Evolutionary conservation across 2,797 vertebrate species (phyloP).

Genomic region (Ctenopoma kingsleyae): DNA sequence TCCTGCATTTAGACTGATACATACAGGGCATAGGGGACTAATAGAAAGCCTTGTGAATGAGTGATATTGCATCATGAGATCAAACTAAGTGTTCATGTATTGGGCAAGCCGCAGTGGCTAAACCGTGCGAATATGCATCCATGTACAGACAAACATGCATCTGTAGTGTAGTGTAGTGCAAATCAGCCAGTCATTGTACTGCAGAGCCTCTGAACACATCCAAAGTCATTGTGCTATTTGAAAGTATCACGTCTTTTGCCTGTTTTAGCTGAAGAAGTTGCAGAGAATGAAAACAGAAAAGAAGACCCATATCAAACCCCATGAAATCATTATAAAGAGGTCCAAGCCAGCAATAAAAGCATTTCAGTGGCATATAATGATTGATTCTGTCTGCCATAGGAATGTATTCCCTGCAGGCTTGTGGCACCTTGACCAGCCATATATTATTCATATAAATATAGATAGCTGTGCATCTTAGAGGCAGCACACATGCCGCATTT

Average conservation of each 20-base stretch:
- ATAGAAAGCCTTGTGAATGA: slow-evolving; percentile 42
- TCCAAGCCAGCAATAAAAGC: slow-evolving; percentile 73
- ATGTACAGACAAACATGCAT: not conserved
- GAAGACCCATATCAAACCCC: slow-evolving; percentile 67
- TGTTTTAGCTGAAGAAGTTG: slow-evolving; percentile 40
- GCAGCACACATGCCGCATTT: slow-evolving; percentile 77
- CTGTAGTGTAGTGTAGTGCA: not conserved
- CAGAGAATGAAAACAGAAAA: slow-evolving; percentile 56
- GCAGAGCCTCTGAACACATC: slow-evolving; percentile 18
- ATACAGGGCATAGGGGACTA: slow-evolving; percentile 51
- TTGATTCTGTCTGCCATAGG: slow-evolving; percentile 78
- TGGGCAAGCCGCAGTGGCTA: slow-evolving; percentile 17
- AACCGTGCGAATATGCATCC: not conserved
- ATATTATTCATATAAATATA: slow-evolving; percentile 85
- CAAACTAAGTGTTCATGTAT: slow-evolving; percentile 8
- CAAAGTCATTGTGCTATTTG: slow-evolving; percentile 15
- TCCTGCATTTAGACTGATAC: slow-evolving; percentile 61
- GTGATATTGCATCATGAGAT: slow-evolving; percentile 29
- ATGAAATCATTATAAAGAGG: slow-evolving; percentile 80
- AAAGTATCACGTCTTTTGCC: slow-evolving; percentile 35
- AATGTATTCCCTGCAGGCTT: slow-evolving; percentile 73
- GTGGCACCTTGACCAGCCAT: slow-evolving; percentile 82
- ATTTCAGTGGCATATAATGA: slow-evolving; percentile 80
- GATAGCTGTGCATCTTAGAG: slow-evolving; percentile 75
- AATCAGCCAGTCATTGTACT: slow-evolving; percentile 15